Conservation (phyloP, 2,888 invertebrate species). For the Leucophenga montana region DNA sequence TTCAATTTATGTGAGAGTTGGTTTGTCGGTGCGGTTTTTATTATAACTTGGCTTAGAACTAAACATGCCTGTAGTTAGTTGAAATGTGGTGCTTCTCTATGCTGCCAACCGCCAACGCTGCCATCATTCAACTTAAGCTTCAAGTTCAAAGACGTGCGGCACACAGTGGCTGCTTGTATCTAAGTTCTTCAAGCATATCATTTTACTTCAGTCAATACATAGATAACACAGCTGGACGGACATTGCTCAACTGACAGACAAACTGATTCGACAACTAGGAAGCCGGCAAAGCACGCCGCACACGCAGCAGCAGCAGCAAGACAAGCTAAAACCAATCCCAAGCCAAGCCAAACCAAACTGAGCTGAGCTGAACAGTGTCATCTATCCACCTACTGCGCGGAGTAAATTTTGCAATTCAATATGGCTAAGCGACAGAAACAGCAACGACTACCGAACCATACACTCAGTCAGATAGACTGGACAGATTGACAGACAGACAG, state of each 20-base stretch:
- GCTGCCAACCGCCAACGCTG: background rate
- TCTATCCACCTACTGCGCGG: background rate
- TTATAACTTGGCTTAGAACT: background rate
- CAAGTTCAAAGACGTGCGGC: constrained; percentile 10
- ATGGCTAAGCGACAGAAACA: background rate
- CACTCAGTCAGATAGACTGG: background rate
- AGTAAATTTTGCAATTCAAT: constrained; percentile 9
- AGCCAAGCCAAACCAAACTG: background rate
- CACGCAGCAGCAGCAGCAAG: background rate
- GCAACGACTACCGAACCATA: background rate
- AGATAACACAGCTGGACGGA: background rate
- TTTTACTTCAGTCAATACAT: constrained; percentile 1
- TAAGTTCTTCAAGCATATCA: constrained; percentile 17
- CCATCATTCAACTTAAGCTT: background rate
- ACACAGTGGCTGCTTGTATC: constrained; percentile 6
- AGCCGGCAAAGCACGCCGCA: constrained; percentile 14
- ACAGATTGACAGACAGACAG: background rate
- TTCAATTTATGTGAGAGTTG: constrained; percentile 2
- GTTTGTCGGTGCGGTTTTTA: background rate
- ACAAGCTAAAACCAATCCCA: background rate
- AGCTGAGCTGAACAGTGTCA: background rate
- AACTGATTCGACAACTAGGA: constrained; percentile 2
- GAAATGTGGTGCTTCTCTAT: background rate
- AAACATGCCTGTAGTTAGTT: background rate
- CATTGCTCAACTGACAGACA: background rate